These are phyloP conservation scores for Sitta carolinensis DNA, from an alignment of 2,797 vertebrate species.

Conservation along the genomic window DNA sequence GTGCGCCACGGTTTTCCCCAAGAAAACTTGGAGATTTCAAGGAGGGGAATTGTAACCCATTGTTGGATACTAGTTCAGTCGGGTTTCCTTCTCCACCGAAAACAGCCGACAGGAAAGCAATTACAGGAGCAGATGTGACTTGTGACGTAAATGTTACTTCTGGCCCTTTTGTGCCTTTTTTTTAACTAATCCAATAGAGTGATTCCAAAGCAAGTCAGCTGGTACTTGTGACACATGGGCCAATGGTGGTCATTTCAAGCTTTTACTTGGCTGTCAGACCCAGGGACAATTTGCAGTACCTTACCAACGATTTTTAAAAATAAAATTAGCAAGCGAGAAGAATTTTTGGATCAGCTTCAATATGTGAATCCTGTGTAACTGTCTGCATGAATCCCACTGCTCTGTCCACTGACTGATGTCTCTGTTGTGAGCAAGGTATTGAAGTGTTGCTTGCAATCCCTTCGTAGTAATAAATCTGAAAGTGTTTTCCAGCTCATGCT, in stretches of 20 bases:
- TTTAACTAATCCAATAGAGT: not conserved
- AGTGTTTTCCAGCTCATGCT: not conserved
- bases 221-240: not conserved
- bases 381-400: not conserved
- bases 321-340: not conserved
- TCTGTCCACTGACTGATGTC: not conserved
- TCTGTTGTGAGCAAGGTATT: not conserved
- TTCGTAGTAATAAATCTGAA: not conserved
- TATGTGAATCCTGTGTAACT: not conserved
- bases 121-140: conserved; percentile 52
- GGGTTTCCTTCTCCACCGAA: not conserved
- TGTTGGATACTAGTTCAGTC: conserved; percentile 21
- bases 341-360: not conserved
- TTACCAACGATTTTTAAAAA: not conserved
- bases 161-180: not conserved
- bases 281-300: not conserved
- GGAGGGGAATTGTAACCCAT: not conserved
- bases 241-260: not conserved
- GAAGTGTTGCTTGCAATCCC: not conserved
- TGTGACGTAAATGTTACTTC: conserved; percentile 54
- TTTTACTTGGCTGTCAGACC: not conserved
- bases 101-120: conserved; percentile 32
- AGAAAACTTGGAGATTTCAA: not conserved
- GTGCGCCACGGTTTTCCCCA: not conserved
- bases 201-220: not conserved